Evolutionary conservation across 2,888 invertebrate species (phyloP), one percentile per base, ranked within the genome.

Genomic region (Lagria hirta): DNA sequence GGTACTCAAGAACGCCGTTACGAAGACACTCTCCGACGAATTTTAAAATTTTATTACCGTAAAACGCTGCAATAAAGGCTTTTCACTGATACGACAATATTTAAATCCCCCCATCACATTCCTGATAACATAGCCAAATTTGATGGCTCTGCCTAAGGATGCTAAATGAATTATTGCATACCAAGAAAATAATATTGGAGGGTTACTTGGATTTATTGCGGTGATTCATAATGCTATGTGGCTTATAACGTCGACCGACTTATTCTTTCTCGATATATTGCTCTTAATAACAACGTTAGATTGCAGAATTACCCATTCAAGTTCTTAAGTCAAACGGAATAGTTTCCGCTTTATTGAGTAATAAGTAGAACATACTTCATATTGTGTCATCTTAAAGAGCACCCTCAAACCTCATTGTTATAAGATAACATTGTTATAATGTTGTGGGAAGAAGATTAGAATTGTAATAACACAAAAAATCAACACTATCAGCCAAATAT

Each of bases 101-200:
- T 51, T 52, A 52, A 50, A 45, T 24, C 3, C 28, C 37, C 20
- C 8, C 28, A 21, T 40, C 48, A 29, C 46, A 46, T 43, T 48
- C 46, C 41, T 14, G 34, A 40, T 27, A 26, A 26, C 44, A 47
- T 51, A 52, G 44, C 41, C 41, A 51, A 54, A 49, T 51, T 45
- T 46, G 47, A 48, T 46, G 52, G 44, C 35, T 40, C 40, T 30
- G 36, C 37, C 15, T 34, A 34, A 33, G 27, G 28, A 23, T 33
- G 24, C 24, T 37, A 47, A 48, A 48, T 43, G 48, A 48, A 26
- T 48, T 48, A 48, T 48, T 42, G 43, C 38, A 43, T 43, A 48
- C 38, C 43, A 43, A 48, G 43, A 30, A 48, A 43, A 43, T 43
- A 48, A 48, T 48, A 48, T 43, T 46, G 48, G 43, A 43, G 48